Evolutionary conservation across 2,888 invertebrate genomes (phyloP).

Genomic region (Cantharis rustica): DNA sequence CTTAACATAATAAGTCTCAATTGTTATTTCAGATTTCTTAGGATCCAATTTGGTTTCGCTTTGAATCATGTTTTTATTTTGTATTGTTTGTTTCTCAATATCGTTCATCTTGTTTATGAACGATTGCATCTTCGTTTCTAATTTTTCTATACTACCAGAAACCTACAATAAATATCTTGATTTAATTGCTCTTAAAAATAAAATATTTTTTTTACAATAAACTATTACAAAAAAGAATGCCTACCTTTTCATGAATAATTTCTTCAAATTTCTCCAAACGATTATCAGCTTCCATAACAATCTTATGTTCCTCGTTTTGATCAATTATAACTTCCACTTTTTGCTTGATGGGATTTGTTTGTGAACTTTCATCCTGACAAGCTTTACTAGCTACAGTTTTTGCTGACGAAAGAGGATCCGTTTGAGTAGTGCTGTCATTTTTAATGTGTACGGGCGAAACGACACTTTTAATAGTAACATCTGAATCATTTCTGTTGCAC

Average conservation of each 20-base stretch:
- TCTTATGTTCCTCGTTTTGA: slow-evolving; percentile 15
- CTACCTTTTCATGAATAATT: slow-evolving; percentile 39
- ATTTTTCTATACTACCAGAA: slow-evolving; percentile 44
- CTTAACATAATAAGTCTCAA: not conserved
- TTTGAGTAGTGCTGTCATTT: slow-evolving; percentile 44
- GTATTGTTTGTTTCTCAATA: slow-evolving; percentile 39
- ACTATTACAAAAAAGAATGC: not conserved
- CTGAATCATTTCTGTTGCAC: slow-evolving; percentile 24
- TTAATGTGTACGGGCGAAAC: slow-evolving; percentile 36
- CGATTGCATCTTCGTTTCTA: slow-evolving; percentile 53
- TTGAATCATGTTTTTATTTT: not conserved
- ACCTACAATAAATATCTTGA: slow-evolving; percentile 30
- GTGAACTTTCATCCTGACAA: slow-evolving; percentile 16
- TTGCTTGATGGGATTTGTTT: not conserved
- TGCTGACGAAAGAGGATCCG: slow-evolving; percentile 30
- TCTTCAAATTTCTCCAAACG: slow-evolving; percentile 32
- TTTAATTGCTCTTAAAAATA: too few species aligned
- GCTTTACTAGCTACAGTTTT: slow-evolving; percentile 13
- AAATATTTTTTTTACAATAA: too few species aligned
- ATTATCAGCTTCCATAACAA: slow-evolving; percentile 15
- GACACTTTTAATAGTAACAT: not conserved
- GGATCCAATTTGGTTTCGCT: not conserved
- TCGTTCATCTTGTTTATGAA: slow-evolving; percentile 49
- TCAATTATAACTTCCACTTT: slow-evolving; percentile 6
- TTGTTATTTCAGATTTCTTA: not conserved